Percentiles rank a stretch among this genome's conserved stretches.
Conservation (phyloP, 92 coral and sea anemone genomes). For the Zoanthus sansibaricus region DNA sequence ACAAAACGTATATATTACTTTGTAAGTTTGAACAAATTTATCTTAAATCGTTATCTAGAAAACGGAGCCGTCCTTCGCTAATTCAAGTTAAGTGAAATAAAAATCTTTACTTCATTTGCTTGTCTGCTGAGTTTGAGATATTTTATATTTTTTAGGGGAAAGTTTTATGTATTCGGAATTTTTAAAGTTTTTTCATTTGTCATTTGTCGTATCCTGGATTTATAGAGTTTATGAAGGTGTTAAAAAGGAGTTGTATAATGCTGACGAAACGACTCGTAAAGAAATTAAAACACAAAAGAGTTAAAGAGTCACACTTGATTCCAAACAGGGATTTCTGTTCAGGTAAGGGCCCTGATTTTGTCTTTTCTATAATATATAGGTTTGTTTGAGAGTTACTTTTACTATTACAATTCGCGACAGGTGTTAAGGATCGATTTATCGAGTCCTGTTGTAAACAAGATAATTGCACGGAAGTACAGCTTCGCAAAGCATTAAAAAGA, state of each 20-base stretch:
- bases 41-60: not conserved
- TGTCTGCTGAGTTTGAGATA: not conserved
- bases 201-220: too few species aligned
- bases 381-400: constrained; percentile 43
- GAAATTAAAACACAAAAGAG: constrained; percentile 28
- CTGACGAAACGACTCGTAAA: constrained; percentile 37
- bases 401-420: constrained; percentile 67
- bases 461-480: constrained; percentile 94
- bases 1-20: not conserved
- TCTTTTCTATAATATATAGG: constrained; percentile 33
- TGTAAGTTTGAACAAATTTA: not conserved
- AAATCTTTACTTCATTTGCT: not conserved
- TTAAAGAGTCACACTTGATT: constrained; percentile 47
- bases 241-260: constrained; percentile 52
- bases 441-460: constrained; percentile 87
- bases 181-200: constrained; percentile 73
- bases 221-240: constrained; percentile 88
- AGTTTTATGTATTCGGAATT: constrained; percentile 24
- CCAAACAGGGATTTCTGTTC: constrained; percentile 47
- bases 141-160: constrained; percentile 18
- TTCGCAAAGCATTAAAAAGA: constrained; percentile 86
- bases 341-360: constrained; percentile 44
- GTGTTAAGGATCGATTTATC: constrained; percentile 78
- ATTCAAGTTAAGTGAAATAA: not conserved
- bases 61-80: not conserved